Base-by-base conservation (phyloP, 2,888 invertebrate genomes). In the Pegoplata infirma region DNA sequence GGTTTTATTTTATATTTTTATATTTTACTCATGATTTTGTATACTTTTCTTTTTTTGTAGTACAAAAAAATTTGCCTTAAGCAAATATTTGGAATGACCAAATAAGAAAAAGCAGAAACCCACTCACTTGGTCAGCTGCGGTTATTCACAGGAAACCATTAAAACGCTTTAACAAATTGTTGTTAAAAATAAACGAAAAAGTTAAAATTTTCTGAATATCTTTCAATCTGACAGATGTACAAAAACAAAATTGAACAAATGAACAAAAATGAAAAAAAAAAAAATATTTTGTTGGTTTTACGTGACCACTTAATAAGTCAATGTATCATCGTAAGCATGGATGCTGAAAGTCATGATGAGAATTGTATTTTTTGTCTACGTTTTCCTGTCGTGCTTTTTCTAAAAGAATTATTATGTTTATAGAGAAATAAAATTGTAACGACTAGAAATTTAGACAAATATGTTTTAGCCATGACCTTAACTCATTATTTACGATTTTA, bases 271-370 rank as follows among this genome's bases (percentile, higher is more conserved):
- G 25, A 25, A 25, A 25, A 5, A 25, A 25, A 25, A 25, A 25
- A 10, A 36, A 59, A 46, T 25, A 21, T 46, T 40, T 49, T 58
- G 49, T 58, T 49, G 51, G 16, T 68, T 68, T 53, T 69, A 44
- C 69, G 51, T 59, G 69, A 51, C 69, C 69, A 28, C 59, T 46
- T 61, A 51, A 69, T 44, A 69, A 61, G 69, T 61, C 53, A 61
- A 51, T 51, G 17, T 28, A 47, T 16, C 59, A 17, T 7, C 46
- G 23, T 28, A 14, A 53, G n/a, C n/a, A n/a, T n/a, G 25, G 25
- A 8, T 53, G 12, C 16, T 21, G 3, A 16, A 58, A 40, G 40
- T 40, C 40, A 58, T 21, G 21, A 44, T 40, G 58, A 32, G 8
- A 40, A 44, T 7, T 3, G 5, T 12, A n/a, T 40, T 12, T 36